Evolutionary conservation across 2,888 invertebrate species (phyloP), one percentile per base, ranked within the genome.

Genomic region (Chelonus formosanus): DNA sequence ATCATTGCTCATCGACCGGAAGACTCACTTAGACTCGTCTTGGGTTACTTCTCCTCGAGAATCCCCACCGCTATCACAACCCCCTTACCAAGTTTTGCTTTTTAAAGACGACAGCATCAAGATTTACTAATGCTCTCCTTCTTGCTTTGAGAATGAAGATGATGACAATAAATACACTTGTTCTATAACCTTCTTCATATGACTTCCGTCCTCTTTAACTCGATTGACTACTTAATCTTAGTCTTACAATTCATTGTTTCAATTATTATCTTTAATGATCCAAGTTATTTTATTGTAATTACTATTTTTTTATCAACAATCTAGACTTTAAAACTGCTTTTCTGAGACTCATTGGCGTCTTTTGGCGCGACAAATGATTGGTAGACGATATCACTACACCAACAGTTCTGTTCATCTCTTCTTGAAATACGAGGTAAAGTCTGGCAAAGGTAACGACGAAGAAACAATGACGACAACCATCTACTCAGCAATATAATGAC

Each of bases 11-110:
- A 67, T 75, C 79, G 80, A 80, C 84, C 83, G 84, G 84, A 84
- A 84, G 84, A 82, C 83, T 84, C 84, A 84, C 84, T 84, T 84
- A 84, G 83, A 78, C 83, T 78, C 82, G 83, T 84, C 84, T 84
- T 84, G 81, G 83, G 83, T 84, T 84, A 84, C 84, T 81, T 82
- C 82, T 74, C 71, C 74, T 68, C 47, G 34, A 35, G 58, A 58
- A 47, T 20, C 47, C 7, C 34, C 34, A 52, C 52, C 32, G 34
- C 8, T 6, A 32, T 52, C 31, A 32, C 31, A 34, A 52, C 52
- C 52, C 52, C 10, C 58, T 47, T 47, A 31, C 45, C 36, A 10
- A 36, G 45, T 48, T 34, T 47, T 35, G 47, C 47, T 47, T 58
- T 58, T 47, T 44, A 8, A 58, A 35, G 45, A 58, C 10, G 48